These are phyloP conservation scores for Xiphorhynchus elegans DNA, from an alignment of 2,113 vertebrate genomes.

Conservation along the genomic window DNA sequence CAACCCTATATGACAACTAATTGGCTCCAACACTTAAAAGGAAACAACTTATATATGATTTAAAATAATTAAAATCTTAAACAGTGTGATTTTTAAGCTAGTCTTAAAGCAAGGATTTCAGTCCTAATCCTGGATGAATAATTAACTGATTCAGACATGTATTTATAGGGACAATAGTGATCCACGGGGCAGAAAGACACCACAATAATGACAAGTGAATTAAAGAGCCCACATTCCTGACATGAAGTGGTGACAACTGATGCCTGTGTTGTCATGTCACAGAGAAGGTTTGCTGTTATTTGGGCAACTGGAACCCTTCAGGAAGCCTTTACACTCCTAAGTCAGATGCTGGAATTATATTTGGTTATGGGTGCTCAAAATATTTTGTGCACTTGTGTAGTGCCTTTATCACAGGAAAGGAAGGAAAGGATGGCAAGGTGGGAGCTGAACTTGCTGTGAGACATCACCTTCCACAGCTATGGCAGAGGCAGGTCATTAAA, in stretches of 20 bases:
- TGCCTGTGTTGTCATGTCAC: slow-evolving; percentile 56
- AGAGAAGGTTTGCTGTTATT: slow-evolving; percentile 53
- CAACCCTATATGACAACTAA: background rate
- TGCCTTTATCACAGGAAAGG: background rate
- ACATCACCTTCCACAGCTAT: slow-evolving; percentile 38
- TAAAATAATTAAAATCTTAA: slow-evolving; percentile 41
- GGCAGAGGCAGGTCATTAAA: slow-evolving; percentile 5
- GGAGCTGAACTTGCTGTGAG: slow-evolving; percentile 17
- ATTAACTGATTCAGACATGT: slow-evolving; percentile 54
- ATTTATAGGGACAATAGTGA: slow-evolving; percentile 59
- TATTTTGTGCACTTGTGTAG: slow-evolving; percentile 54
- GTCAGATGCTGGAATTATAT: slow-evolving; percentile 13
- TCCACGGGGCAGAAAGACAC: slow-evolving; percentile 46
- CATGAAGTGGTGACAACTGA: slow-evolving; percentile 31
- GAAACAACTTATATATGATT: slow-evolving; percentile 35
- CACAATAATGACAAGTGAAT: slow-evolving; percentile 71
- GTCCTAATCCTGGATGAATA: slow-evolving; percentile 55
- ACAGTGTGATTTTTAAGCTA: background rate
- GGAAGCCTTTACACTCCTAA: slow-evolving; percentile 10
- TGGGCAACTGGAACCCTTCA: slow-evolving; percentile 38
- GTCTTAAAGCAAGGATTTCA: slow-evolving; percentile 48
- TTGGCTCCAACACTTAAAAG: background rate
- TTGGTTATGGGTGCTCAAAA: slow-evolving; percentile 56
- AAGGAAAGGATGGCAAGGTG: background rate
- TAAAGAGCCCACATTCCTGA: slow-evolving; percentile 36